phyloP scores from a whole-genome alignment of 2,113 vertebrate species.

The Strigops habroptila region DNA sequence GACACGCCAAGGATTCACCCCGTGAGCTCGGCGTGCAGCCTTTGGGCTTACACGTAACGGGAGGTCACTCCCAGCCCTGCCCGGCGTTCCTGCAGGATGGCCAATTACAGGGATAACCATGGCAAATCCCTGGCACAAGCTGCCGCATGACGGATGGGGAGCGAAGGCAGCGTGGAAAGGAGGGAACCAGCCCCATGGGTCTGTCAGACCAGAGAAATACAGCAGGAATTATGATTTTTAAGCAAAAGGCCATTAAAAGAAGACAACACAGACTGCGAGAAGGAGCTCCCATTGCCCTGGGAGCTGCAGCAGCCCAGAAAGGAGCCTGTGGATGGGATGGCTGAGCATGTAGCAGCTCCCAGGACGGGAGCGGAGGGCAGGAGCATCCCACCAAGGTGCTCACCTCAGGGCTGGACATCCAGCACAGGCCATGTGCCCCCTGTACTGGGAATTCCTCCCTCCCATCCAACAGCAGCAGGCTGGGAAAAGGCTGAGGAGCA shows the following conservation, averaged over 20 bases:
- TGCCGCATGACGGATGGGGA: rapidly evolving
- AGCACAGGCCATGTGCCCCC: not conserved
- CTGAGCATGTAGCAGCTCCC: rapidly evolving
- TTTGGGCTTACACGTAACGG: rapidly evolving
- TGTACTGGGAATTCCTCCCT: not conserved
- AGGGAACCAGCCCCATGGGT: too few species aligned
- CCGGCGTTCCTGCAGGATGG: rapidly evolving
- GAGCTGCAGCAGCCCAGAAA: not conserved
- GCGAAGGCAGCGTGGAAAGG: not conserved
- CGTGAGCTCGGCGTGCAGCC: rapidly evolving
- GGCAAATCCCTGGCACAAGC: not conserved
- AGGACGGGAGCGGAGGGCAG: not conserved
- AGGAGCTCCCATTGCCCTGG: not conserved
- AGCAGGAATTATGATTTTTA: not conserved
- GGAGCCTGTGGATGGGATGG: not conserved
- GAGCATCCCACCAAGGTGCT: not conserved
- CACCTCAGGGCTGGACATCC: not conserved
- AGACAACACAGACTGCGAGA: not conserved
- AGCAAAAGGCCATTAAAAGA: not conserved
- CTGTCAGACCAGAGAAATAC: too few species aligned
- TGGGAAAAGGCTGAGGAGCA: not conserved
- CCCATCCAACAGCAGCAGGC: not conserved
- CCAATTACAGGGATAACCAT: not conserved
- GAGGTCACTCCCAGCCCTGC: not conserved
- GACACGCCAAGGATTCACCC: rapidly evolving